These are phyloP conservation scores for Eupsilia transversa DNA, from an alignment of 2,888 invertebrate genomes.

Conservation along the genomic window DNA sequence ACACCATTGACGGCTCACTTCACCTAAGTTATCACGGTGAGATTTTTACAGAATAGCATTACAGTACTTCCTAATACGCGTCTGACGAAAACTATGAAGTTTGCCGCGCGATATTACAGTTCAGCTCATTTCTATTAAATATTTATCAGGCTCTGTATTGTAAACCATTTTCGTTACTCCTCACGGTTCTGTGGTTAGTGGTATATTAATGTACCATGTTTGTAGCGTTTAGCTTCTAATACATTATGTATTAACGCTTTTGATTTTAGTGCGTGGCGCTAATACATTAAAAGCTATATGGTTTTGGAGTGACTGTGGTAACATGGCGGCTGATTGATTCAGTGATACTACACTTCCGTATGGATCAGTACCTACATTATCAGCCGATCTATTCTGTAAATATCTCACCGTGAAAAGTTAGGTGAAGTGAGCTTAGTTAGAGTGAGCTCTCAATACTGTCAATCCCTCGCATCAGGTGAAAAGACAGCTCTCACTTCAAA, in stretches of 20 bases:
- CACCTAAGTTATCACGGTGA: too few species aligned
- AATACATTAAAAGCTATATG: constrained; percentile 22
- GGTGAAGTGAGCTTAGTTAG: too few species aligned
- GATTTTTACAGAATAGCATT: too few species aligned
- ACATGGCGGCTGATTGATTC: neutral
- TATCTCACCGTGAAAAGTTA: too few species aligned
- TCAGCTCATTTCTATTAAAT: constrained; percentile 44
- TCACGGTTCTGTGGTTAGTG: constrained; percentile 4
- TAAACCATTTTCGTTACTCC: constrained; percentile 40
- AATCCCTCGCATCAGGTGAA: too few species aligned
- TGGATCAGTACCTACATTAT: too few species aligned
- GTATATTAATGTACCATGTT: constrained; percentile 28
- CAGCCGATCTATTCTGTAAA: too few species aligned
- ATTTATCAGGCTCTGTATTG: constrained; percentile 47
- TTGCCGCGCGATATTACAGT: constrained; percentile 9
- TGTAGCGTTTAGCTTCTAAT: constrained; percentile 32
- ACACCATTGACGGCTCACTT: too few species aligned
- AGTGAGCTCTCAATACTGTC: too few species aligned
- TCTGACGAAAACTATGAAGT: constrained; percentile 29
- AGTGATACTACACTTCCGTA: neutral
- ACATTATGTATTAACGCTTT: constrained; percentile 37
- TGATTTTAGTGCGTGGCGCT: constrained; percentile 24
- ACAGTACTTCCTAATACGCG: constrained; percentile 5
- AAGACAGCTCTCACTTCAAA: too few species aligned
- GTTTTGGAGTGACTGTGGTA: constrained; percentile 1